These are phyloP conservation scores for Colinus virginianus DNA, from an alignment of 2,113 vertebrate species.

Conservation along the genomic window DNA sequence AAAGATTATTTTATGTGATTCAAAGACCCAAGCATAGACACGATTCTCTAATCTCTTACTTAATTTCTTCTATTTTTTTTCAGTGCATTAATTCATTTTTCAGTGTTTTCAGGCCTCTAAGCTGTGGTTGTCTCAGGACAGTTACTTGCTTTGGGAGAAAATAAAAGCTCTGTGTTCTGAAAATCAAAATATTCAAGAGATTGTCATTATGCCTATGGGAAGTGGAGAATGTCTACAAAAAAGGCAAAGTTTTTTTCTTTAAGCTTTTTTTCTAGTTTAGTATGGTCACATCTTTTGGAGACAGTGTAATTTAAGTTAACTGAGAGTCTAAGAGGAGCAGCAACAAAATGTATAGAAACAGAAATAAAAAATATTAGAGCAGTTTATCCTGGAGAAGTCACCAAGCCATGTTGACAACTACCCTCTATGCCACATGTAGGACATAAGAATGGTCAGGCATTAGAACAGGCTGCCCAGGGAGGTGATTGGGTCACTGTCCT, in stretches of 20 bases:
- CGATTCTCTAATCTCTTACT: conserved; percentile 51
- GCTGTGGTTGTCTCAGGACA: conserved; percentile 51
- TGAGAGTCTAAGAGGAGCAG: not conserved
- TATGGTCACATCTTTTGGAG: not conserved
- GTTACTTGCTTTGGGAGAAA: conserved; percentile 39
- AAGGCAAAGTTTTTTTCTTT: conserved; percentile 19
- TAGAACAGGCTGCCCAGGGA: too few species aligned
- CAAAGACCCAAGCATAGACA: conserved; percentile 65
- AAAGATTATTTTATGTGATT: conserved; percentile 69
- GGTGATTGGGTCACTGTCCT: too few species aligned
- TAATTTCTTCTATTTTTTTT: conserved; percentile 74
- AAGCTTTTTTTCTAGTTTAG: not conserved
- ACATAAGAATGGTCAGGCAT: not conserved
- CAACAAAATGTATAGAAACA: conserved; percentile 31
- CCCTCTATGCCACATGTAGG: not conserved
- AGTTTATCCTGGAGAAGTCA: conserved; percentile 5
- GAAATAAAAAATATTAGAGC: conserved; percentile 27
- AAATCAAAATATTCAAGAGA: conserved; percentile 55
- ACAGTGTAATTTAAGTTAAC: conserved; percentile 47
- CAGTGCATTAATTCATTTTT: conserved; percentile 15
- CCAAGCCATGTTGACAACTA: not conserved
- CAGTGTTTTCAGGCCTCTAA: conserved; percentile 41
- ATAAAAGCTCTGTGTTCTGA: conserved; percentile 41
- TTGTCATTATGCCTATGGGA: conserved; percentile 48
- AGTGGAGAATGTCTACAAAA: not conserved